phyloP scores from a whole-genome alignment of 2,113 vertebrate genomes.

The Gavialis gangeticus region DNA sequence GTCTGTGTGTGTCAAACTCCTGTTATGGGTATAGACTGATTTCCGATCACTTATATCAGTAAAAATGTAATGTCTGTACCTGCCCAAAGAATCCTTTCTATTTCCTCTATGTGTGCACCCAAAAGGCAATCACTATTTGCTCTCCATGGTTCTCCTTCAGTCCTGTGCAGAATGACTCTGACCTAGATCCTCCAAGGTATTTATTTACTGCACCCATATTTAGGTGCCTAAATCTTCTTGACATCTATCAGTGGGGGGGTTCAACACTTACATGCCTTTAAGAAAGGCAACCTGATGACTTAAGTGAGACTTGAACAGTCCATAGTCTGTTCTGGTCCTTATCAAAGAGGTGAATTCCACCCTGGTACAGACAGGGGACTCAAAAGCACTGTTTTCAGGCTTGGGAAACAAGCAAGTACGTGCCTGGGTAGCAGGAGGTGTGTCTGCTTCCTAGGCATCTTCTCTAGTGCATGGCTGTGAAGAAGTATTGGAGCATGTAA shows the following conservation, averaged over 20 bases:
- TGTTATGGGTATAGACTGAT: no score
- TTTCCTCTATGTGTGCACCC: neutral
- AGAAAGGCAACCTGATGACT: neutral
- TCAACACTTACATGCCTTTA: neutral
- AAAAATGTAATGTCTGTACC: no score
- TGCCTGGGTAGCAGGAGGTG: neutral
- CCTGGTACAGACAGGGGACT: neutral
- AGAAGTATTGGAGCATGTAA: neutral
- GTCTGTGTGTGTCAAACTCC: no score
- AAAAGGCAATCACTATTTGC: neutral
- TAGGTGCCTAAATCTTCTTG: neutral
- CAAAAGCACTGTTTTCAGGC: neutral
- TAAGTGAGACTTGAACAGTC: neutral
- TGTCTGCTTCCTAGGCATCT: neutral
- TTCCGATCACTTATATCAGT: no score
- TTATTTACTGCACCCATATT: neutral
- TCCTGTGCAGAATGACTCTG: fast-evolving
- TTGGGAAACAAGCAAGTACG: neutral
- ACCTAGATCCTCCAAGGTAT: neutral
- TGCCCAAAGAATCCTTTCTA: neutral
- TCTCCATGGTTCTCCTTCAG: neutral
- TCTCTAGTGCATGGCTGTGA: neutral
- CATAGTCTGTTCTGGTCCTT: neutral
- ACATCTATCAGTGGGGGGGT: neutral
- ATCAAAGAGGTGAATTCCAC: fast-evolving